phyloP scores from a whole-genome alignment of 2,113 vertebrate genomes.

The Platycercus adscitus region DNA sequence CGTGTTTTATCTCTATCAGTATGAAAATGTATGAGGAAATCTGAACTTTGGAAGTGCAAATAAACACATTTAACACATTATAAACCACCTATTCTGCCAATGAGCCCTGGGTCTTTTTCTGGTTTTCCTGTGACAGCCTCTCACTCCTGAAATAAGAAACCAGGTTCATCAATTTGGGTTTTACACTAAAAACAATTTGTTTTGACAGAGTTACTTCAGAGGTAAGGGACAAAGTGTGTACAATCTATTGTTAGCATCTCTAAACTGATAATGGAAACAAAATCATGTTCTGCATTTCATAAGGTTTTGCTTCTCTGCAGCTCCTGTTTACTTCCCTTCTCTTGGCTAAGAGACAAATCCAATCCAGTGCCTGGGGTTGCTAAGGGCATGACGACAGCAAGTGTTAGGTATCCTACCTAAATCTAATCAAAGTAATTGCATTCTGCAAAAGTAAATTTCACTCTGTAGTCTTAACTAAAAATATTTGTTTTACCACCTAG shows the following conservation, averaged over 20 bases:
- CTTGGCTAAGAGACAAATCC: background rate
- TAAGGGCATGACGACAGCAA: background rate
- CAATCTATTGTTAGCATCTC: background rate
- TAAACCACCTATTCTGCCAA: constrained; percentile 61
- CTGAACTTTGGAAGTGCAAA: constrained; percentile 80
- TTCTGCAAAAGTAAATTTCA: background rate
- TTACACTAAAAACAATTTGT: constrained; percentile 2
- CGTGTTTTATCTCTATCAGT: constrained; percentile 85
- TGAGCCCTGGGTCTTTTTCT: background rate
- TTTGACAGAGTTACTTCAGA: background rate
- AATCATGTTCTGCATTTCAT: background rate
- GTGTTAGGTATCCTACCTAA: background rate
- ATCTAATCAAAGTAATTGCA: background rate
- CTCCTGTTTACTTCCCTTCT: background rate
- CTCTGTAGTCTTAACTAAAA: background rate
- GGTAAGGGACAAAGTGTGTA: background rate
- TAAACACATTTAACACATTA: constrained; percentile 80
- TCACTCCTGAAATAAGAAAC: constrained; percentile 41
- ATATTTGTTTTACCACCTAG: background rate
- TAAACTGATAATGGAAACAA: background rate
- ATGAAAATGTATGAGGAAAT: constrained; percentile 85
- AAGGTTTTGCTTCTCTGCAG: background rate
- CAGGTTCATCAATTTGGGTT: constrained; percentile 31
- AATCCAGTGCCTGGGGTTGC: background rate
- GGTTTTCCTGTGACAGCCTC: background rate